phyloP scores from a whole-genome alignment of 2,797 vertebrate species.

The Sebastes cheni region DNA sequence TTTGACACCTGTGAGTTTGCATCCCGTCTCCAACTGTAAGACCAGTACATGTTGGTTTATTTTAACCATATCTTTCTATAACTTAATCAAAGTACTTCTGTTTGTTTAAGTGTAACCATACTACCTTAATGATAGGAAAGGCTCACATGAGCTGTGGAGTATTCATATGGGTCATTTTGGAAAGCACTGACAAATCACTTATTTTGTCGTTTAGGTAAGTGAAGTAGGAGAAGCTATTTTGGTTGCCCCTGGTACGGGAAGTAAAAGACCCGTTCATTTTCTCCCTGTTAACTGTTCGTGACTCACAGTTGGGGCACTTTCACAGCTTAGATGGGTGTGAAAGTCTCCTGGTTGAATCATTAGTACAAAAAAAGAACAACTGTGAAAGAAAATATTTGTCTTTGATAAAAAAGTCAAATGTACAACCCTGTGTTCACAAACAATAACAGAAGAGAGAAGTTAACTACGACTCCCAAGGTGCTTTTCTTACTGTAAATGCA shows the following conservation, averaged over 20 bases:
- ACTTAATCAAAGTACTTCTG: neutral
- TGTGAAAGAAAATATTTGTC: neutral
- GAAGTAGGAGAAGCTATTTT: neutral
- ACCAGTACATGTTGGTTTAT: neutral
- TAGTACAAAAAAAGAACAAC: neutral
- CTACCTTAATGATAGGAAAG: too few species aligned
- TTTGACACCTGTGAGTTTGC: neutral
- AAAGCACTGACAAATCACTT: neutral
- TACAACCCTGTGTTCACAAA: too few species aligned
- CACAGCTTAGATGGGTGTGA: neutral
- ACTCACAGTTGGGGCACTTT: neutral
- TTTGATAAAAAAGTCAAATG: neutral
- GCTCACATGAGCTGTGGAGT: too few species aligned
- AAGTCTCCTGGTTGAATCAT: neutral
- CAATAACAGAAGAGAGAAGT: neutral
- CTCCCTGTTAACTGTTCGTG: neutral
- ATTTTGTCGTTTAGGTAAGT: neutral
- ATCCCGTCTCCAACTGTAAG: too few species aligned
- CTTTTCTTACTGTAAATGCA: neutral
- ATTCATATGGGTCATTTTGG: neutral
- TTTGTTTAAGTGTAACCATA: neutral
- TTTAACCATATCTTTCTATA: neutral
- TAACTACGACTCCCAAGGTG: neutral
- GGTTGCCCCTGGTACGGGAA: neutral
- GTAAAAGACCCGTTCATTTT: neutral